Conservation (phyloP, 2,113 vertebrate genomes). For the Pithys albifrons region DNA sequence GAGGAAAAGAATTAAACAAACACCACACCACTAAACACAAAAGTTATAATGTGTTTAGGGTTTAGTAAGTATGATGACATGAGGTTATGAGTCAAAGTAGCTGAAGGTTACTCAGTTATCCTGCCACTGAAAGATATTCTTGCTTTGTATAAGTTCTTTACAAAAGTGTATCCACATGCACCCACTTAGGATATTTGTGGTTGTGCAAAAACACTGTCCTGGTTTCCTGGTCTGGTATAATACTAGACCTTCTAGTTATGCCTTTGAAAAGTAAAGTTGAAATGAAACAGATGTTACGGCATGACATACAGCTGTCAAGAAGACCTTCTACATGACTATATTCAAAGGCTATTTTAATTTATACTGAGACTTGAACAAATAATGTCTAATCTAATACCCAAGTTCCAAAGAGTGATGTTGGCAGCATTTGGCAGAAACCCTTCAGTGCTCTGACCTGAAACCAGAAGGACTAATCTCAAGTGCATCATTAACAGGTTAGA, state of each 20-base stretch:
- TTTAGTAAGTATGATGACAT: background rate
- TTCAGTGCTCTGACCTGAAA: constrained; percentile 39
- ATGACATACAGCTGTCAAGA: background rate
- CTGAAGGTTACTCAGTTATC: background rate
- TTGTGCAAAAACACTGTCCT: background rate
- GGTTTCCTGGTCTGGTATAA: background rate
- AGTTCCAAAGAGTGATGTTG: background rate
- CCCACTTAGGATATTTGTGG: background rate
- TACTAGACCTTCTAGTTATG: background rate
- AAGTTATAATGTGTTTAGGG: background rate
- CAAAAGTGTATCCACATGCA: background rate
- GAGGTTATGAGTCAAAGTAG: background rate
- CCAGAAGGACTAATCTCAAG: constrained; percentile 1
- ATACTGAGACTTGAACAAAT: background rate
- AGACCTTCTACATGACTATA: background rate
- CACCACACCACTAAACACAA: background rate
- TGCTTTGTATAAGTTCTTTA: background rate
- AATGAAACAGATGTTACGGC: background rate
- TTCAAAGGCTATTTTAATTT: background rate
- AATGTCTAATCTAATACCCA: background rate
- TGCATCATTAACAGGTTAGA: background rate
- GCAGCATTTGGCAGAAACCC: background rate
- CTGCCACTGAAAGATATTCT: background rate
- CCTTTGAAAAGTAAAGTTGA: background rate
- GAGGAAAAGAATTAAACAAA: background rate